Conservation (phyloP, 2,113 vertebrate species). For the Charina bottae region DNA sequence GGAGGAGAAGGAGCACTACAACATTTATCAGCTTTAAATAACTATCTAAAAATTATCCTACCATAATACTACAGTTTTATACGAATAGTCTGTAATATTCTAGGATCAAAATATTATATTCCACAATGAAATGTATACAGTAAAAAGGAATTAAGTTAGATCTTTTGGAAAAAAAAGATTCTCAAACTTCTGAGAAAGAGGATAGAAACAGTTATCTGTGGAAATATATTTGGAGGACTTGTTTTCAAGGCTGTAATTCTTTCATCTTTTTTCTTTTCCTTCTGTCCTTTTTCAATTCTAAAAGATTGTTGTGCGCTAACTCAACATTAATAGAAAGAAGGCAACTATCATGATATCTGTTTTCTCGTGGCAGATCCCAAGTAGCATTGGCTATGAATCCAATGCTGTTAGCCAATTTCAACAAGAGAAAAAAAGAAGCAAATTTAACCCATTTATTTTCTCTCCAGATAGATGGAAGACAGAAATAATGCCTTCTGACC, state of each 20-base stretch:
- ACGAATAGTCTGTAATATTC: neutral
- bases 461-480: conserved; percentile 42
- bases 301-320: neutral
- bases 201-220: conserved; percentile 21
- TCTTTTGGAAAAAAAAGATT: neutral
- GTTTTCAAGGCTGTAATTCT: conserved; percentile 20
- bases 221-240: conserved; percentile 30
- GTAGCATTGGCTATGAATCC: conserved; percentile 61
- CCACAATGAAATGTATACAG: conserved; percentile 16
- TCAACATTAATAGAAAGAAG: conserved; percentile 35
- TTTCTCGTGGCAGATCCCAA: conserved; percentile 67
- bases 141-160: conserved; percentile 3
- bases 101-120: neutral
- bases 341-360: conserved; percentile 54
- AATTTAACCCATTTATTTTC: conserved; percentile 67
- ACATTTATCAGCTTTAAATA: conserved; percentile 5
- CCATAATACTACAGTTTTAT: neutral
- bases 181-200: neutral
- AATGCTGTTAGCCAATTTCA: conserved; percentile 63
- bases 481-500: conserved; percentile 61
- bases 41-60: neutral
- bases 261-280: conserved; percentile 8
- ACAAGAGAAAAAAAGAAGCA: conserved; percentile 32
- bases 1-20: neutral
- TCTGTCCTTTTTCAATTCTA: conserved; percentile 30